These are phyloP conservation scores for Rhyacophila evoluta DNA, from an alignment of 2,888 invertebrate species.

Conservation along the genomic window DNA sequence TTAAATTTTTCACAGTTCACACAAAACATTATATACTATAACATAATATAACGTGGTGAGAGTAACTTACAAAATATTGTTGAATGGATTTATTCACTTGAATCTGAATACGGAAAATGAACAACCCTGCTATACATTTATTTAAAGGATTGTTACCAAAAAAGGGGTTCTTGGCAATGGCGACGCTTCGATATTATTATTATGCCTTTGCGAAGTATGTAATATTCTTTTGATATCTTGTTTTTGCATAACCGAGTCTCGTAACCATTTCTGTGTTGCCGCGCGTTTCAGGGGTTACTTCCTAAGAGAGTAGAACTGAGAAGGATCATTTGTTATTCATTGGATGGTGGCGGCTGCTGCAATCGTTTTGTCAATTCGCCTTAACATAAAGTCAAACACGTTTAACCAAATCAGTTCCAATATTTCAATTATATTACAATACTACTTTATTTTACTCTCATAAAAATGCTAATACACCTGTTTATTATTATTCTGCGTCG, in stretches of 20 bases:
- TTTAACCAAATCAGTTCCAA: not conserved
- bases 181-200: not conserved
- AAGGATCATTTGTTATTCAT: slow-evolving; percentile 44
- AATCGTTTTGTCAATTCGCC: not conserved
- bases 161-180: not conserved
- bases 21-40: no score
- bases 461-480: no score
- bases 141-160: not conserved
- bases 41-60: no score
- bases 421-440: not conserved
- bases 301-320: slow-evolving; percentile 9
- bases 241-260: slow-evolving; percentile 29
- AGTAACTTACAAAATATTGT: no score
- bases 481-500: no score
- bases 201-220: slow-evolving; percentile 14
- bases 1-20: no score
- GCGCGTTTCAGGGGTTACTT: not conserved
- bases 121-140: not conserved
- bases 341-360: slow-evolving; percentile 28
- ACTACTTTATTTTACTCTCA: no score
- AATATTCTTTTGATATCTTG: slow-evolving; percentile 37
- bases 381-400: not conserved
- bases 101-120: no score
- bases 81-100: no score
- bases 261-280: not conserved